phyloP scores from a whole-genome alignment of 2,797 vertebrate species.

The Babyrousa celebensis region DNA sequence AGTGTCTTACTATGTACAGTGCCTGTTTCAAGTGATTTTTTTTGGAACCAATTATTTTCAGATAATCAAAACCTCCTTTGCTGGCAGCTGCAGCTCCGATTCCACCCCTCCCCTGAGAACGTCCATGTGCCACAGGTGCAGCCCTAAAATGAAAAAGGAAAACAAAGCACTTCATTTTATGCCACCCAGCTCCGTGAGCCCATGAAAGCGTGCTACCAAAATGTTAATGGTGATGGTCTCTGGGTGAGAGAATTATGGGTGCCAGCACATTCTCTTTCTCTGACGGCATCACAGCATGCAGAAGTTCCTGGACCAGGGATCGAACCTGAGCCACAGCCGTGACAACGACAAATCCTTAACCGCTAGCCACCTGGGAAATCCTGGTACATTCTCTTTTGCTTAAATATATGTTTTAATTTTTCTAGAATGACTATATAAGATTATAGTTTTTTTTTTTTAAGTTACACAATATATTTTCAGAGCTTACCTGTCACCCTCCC shows the following conservation, averaged over 20 bases:
- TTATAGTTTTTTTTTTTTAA: neutral
- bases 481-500: neutral
- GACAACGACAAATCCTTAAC: too few species aligned
- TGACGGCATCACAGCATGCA: too few species aligned
- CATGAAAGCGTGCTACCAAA: neutral
- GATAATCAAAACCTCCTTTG: neutral
- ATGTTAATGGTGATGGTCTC: neutral
- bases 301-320: too few species aligned
- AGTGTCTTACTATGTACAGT: neutral
- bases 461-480: neutral
- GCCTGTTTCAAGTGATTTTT: neutral
- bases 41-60: neutral
- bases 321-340: too few species aligned
- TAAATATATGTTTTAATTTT: slow-evolving; percentile 22
- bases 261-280: neutral
- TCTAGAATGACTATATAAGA: neutral
- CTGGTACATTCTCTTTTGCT: neutral
- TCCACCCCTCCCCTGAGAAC: too few species aligned
- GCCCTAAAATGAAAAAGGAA: too few species aligned
- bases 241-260: neutral
- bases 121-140: too few species aligned
- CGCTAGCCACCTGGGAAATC: too few species aligned
- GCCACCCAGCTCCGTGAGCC: neutral
- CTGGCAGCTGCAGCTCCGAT: too few species aligned
- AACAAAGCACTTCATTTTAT: neutral